These are phyloP conservation scores for Nephotettix cincticeps DNA, from an alignment of 1,140 invertebrate genomes.

Conservation along the genomic window DNA sequence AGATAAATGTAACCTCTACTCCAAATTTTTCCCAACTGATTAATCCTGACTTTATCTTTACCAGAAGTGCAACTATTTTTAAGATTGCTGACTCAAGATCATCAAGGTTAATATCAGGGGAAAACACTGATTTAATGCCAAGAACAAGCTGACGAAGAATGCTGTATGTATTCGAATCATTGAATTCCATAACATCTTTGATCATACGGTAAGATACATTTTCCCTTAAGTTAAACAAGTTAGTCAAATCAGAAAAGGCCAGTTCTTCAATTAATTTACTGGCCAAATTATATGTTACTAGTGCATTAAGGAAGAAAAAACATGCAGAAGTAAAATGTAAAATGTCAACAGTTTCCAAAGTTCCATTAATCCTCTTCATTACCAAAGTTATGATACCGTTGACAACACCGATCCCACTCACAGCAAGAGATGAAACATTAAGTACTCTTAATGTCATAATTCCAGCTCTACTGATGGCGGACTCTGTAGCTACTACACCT, in stretches of 20 bases:
- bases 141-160: conserved; percentile 11
- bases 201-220: conserved; percentile 4
- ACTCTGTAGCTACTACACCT: conserved; percentile 12
- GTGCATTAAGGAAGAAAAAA: conserved; percentile 27
- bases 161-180: conserved; percentile 8
- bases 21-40: conserved; percentile 19
- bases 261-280: conserved; percentile 24
- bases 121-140: neutral
- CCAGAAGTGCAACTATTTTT: neutral
- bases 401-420: conserved; percentile 23
- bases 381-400: conserved; percentile 25
- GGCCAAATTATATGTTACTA: conserved; percentile 20
- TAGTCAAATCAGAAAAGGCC: conserved; percentile 12
- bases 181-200: conserved; percentile 22
- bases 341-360: conserved; percentile 19
- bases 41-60: neutral
- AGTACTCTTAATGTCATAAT: conserved; percentile 16
- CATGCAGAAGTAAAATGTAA: conserved; percentile 24
- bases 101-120: conserved; percentile 18
- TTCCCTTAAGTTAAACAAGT: conserved; percentile 15
- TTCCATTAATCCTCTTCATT: conserved; percentile 23
- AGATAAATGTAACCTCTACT: neutral
- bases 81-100: conserved; percentile 1
- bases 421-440: conserved; percentile 23
- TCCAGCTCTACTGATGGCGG: neutral